phyloP scores from a whole-genome alignment of 2,888 invertebrate species.

The Agonopterix alstromeriana region DNA sequence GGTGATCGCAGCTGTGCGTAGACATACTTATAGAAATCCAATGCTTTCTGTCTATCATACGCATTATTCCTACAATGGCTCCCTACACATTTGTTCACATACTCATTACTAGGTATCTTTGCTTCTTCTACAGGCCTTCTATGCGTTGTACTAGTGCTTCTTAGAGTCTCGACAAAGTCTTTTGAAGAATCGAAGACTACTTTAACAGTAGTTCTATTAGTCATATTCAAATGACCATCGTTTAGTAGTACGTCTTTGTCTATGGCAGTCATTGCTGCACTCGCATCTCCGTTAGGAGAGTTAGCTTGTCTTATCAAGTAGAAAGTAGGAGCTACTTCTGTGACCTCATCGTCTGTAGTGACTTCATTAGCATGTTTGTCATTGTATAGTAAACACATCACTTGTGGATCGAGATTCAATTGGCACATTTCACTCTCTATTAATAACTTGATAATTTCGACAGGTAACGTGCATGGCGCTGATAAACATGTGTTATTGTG shows the following conservation, averaged over 20 bases:
- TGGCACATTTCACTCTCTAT: constrained; percentile 62
- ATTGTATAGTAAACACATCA: constrained; percentile 63
- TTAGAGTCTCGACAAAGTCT: constrained; percentile 62
- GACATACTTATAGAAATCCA: constrained; percentile 70
- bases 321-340: constrained; percentile 62
- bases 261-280: constrained; percentile 56
- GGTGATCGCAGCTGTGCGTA: constrained; percentile 63
- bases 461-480: constrained; percentile 61
- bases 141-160: constrained; percentile 44
- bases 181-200: constrained; percentile 62
- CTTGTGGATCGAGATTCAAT: constrained; percentile 51
- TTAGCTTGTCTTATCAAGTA: constrained; percentile 64
- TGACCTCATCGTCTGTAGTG: constrained; percentile 51
- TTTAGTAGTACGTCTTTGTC: constrained; percentile 55
- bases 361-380: constrained; percentile 50
- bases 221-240: constrained; percentile 55
- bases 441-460: constrained; percentile 55
- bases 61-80: constrained; percentile 50
- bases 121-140: constrained; percentile 35
- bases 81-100: constrained; percentile 48
- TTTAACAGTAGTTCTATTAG: constrained; percentile 60
- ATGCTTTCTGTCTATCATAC: constrained; percentile 60
- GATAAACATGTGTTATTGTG: constrained; percentile 67
- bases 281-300: constrained; percentile 42
- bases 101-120: constrained; percentile 36